A percentile compares a stretch with the other conserved stretches of the same genome.
These are phyloP conservation scores for Eupithecia insigniata DNA, from an alignment of 2,888 invertebrate species.

Conservation along the genomic window DNA sequence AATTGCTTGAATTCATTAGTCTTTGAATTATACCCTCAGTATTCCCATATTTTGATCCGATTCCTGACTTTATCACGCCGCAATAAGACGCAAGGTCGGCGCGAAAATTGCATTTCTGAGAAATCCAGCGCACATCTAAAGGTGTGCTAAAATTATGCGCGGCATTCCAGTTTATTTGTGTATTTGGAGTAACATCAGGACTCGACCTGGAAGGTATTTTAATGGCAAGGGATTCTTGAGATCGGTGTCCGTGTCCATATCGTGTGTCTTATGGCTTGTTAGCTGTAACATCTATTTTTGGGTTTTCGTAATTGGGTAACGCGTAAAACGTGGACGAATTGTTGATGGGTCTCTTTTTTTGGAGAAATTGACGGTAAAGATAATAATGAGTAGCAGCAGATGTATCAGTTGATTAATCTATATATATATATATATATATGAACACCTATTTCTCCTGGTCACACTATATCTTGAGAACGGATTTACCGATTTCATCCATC, in stretches of 20 bases:
- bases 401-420: background rate
- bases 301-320: constrained; percentile 28
- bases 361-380: background rate
- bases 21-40: constrained; percentile 29
- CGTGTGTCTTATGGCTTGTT: constrained; percentile 34
- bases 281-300: constrained; percentile 28
- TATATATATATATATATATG: background rate
- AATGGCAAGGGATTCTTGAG: constrained; percentile 46
- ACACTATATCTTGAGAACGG: too few relatives aligned
- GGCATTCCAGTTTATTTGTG: constrained; percentile 73
- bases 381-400: background rate
- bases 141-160: constrained; percentile 64
- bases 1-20: constrained; percentile 25
- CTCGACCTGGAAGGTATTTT: constrained; percentile 49
- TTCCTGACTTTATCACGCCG: constrained; percentile 26
- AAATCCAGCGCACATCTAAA: constrained; percentile 46
- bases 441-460: too few relatives aligned
- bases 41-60: constrained; percentile 12
- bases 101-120: constrained; percentile 36
- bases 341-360: constrained; percentile 1
- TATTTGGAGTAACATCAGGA: constrained; percentile 46
- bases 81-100: constrained; percentile 28
- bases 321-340: constrained; percentile 22
- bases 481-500: too few relatives aligned
- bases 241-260: constrained; percentile 28